Base-by-base conservation (phyloP, 2,113 vertebrate genomes). In the Scomber colias region DNA sequence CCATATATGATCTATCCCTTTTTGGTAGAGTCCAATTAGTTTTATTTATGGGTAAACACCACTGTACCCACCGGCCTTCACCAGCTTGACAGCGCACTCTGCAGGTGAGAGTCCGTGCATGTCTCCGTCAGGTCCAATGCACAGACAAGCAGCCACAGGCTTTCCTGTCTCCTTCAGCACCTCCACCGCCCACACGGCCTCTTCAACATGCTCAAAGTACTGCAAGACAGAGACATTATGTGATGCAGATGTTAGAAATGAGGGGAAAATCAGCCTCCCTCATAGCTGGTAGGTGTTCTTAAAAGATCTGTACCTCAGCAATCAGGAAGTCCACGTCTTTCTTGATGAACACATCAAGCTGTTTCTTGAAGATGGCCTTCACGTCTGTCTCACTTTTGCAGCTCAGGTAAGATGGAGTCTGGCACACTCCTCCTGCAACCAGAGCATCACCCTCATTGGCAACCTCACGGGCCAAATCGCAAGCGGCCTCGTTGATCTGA, bases 121-220 rank as follows among this genome's bases (percentile, higher is more conserved):
- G 73, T 99, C 98, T 82, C 98, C 98, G 35, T 97, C 93, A 2
- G 97, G 97, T 76, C 98, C 98, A 21, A 99, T 99, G 84, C 98
- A 99, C 93, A 99, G 75, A 0, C 91, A 95, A 14, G 95, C 96
- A 31, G 97, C 97, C 61, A 99, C 96, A 1, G 98, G 97, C 56
- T 98, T 98, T 30, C 97, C 97, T 4, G 97, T 96, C 51, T 91
- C 86, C 89, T 97, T 98, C 90, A 99, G 92, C 65, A 94, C 92
- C 89, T 99, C 96, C 6, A 99, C 97, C 35, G 98, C 98, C 98
- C 98, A 99, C 71, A 96, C 95, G 0, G 98, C 98, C 88, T 99
- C 98, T 92, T 99, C 97, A 79, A 99, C 96, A 19, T 99, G 98
- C 90, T 99, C 98, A 91, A 98, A 99, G 91, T 99, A 99, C 98